Conservation (phyloP, 2,113 vertebrate genomes). For the Synchiropus splendidus region DNA sequence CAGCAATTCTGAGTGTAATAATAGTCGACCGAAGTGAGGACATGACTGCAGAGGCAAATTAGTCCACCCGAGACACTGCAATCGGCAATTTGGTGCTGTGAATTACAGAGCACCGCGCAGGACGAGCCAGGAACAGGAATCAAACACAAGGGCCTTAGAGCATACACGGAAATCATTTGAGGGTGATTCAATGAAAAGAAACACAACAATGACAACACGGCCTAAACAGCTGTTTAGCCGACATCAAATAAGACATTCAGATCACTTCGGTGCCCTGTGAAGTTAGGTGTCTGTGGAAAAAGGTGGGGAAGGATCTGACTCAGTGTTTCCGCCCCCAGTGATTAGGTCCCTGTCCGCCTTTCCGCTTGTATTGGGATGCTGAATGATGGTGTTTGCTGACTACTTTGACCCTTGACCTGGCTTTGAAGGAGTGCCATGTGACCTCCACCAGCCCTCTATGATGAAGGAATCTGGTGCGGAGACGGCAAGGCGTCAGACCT, state of each 20-base stretch:
- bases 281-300: slow-evolving; percentile 1
- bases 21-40: slow-evolving; percentile 10
- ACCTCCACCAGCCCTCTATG: slow-evolving; percentile 31
- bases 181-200: neutral
- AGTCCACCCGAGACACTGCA: slow-evolving; percentile 8
- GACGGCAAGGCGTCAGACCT: slow-evolving; percentile 52
- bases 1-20: slow-evolving; percentile 16
- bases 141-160: slow-evolving; percentile 9
- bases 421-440: slow-evolving; percentile 51
- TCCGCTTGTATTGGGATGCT: slow-evolving; percentile 20
- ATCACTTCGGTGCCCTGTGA: neutral
- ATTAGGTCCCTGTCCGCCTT: slow-evolving; percentile 1
- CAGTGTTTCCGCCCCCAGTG: slow-evolving; percentile 1
- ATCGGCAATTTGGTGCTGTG: slow-evolving; percentile 21
- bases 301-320: slow-evolving; percentile 2
- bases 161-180: neutral
- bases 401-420: slow-evolving; percentile 50
- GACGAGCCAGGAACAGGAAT: neutral
- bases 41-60: slow-evolving; percentile 11
- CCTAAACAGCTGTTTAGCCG: neutral
- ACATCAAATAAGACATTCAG: neutral
- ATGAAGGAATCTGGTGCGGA: slow-evolving; percentile 58
- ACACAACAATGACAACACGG: neutral
- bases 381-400: slow-evolving; percentile 48
- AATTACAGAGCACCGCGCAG: slow-evolving; percentile 26